Evolutionary conservation across 1,140 invertebrate species (phyloP).

Genomic region (Dreissena rostriformis): DNA sequence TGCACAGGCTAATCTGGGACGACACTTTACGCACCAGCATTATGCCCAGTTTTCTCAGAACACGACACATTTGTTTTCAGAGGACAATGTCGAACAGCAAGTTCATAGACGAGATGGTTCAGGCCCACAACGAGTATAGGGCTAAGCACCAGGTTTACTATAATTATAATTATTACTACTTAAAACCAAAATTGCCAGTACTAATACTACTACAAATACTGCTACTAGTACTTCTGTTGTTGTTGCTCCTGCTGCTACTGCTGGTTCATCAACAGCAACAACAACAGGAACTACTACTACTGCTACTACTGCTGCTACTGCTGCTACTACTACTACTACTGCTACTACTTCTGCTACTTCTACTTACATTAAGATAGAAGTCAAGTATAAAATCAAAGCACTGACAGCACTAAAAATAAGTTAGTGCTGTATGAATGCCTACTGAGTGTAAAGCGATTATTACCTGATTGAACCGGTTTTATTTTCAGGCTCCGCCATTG

Average conservation of each 20-base stretch:
- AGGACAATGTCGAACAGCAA: slow-evolving; percentile 56
- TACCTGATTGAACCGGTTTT: background rate
- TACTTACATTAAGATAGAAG: too few relatives aligned
- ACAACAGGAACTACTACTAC: background rate
- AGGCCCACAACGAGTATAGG: slow-evolving; percentile 90
- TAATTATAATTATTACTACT: background rate
- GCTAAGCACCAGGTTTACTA: slow-evolving; percentile 86
- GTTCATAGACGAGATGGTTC: slow-evolving; percentile 76
- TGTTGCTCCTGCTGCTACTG: slow-evolving; percentile 8
- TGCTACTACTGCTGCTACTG: background rate
- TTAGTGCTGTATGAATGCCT: too few relatives aligned
- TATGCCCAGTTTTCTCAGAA: too few relatives aligned
- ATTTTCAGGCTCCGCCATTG: slow-evolving; percentile 75
- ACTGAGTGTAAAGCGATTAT: background rate
- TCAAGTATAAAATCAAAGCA: too few relatives aligned
- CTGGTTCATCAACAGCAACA: background rate
- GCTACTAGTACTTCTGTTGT: slow-evolving; percentile 17
- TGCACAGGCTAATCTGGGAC: too few relatives aligned
- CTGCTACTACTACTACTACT: background rate
- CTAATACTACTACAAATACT: slow-evolving; percentile 25
- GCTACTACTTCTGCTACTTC: background rate
- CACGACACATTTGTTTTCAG: slow-evolving; percentile 43
- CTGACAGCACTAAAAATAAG: background rate
- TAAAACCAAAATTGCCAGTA: background rate
- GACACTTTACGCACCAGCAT: too few relatives aligned